These are phyloP conservation scores for Alexandromys fortis DNA, from an alignment of 2,113 vertebrate species.

Conservation along the genomic window DNA sequence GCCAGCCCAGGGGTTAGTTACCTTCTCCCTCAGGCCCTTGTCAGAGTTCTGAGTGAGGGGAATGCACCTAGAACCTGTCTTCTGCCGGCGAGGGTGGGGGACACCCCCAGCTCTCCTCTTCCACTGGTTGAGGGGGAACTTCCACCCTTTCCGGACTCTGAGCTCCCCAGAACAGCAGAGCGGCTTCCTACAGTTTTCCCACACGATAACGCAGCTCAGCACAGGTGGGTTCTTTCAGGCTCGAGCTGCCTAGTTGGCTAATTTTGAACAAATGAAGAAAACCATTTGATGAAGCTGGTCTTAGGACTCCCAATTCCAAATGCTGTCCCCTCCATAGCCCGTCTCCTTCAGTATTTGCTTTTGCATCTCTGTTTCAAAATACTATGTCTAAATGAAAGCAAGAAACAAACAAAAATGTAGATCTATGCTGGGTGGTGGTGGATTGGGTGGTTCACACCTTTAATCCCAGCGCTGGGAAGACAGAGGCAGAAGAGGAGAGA, in stretches of 20 bases:
- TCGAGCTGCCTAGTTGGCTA: neutral
- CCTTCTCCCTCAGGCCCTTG: no score
- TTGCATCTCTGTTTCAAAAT: constrained; percentile 27
- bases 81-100: neutral
- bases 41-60: no score
- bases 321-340: neutral
- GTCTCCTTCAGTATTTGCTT: neutral
- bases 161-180: neutral
- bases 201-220: neutral
- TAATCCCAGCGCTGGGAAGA: neutral
- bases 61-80: neutral
- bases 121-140: no score
- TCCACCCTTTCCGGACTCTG: neutral
- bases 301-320: constrained; percentile 6
- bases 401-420: neutral
- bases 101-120: neutral
- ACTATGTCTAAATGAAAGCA: neutral
- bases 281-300: neutral
- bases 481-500: neutral
- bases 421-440: neutral
- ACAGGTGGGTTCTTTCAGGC: neutral
- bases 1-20: no score
- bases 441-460: neutral
- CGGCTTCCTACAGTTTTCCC: neutral
- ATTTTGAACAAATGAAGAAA: neutral